Evolutionary conservation across 2,113 vertebrate species (phyloP), one percentile per base, ranked within the genome.

Genomic region (Azemiops feae): DNA sequence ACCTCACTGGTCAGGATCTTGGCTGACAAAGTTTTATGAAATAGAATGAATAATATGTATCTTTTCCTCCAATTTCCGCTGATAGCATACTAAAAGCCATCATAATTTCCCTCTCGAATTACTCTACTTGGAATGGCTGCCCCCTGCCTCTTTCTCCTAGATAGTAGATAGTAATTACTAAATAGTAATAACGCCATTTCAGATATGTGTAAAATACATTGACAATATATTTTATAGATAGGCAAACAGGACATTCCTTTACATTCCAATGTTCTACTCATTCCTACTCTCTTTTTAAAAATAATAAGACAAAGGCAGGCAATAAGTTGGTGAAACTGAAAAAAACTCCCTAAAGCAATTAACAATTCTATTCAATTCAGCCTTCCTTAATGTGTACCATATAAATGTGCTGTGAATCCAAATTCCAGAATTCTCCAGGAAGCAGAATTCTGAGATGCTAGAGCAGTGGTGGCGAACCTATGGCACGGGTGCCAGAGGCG

Each of bases 241-340:
- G 87, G 27, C 30, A n/a, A 88, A 54, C 34, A 69, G 12, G 27
- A 53, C 6, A n/a, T 30, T 88, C 87, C 53, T 18, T 52, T 39
- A 30, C 16, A 12, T 60, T 60, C 23, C 25, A 45, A 27, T 47
- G 43, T 52, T 5, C 27, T 20, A 30, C 34, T 52, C 34, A 52
- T 22, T 20, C 34, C 45, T 30, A 69, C 20, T 74, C 25, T 4
- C 22, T 53, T 91, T 85, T 39, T 11, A 54, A 54, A 88, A 53
- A 53, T 74, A 34, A n/a, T 74, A 18, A 74, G n/a, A 34, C 4
- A 34, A 74, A 74, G n/a, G 64, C 64, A 6, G 3, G 9, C 34
- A 52, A 9, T 12, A 85, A 47, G 50, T 43, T 45, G 60, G 69
- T 91, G 87, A 95, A 34, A 39, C 88, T 96, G 85, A 89, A 95